Base-by-base conservation (phyloP, 2,888 invertebrate genomes). In the Baronia brevicornis region DNA sequence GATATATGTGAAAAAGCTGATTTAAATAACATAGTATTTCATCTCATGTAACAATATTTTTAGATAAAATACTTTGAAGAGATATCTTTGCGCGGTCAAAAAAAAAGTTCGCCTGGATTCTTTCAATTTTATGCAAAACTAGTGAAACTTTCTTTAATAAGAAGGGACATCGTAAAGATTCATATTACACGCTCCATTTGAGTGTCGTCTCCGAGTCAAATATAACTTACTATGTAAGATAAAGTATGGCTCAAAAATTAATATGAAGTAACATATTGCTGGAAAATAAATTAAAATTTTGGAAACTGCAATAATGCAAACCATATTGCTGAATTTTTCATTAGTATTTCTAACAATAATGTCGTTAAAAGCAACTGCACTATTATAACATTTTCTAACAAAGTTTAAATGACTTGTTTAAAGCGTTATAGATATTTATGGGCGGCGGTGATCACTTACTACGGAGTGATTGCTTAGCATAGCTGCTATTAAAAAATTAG, bases 101-200 rank as follows among this genome's bases (percentile, higher is more conserved):
- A 34, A 25, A 12, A 34, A 13, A 2, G 12, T 13, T 12, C 17
- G 10, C 14, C 15, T n/a, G 17, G 18, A 7, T 17, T 30, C 27
- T 24, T 13, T 20, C 13, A 18, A 29, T 7, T 34, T 29, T 30
- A 36, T 36, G 36, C 36, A 36, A 33, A 33, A 24, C 17, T 28
- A 23, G 18, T 32, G 13, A 23, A 36, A 39, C 33, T 42, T 36
- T 39, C 29, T 44, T 36, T 39, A 36, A 39, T 38, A 39, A 36
- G 36, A 37, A 38, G 23, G 36, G 30, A 38, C 41, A 37, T 43
- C 41, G 42, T 46, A 44, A 40, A 36, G 34, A 43, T 26, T 27
- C 35, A 17, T 38, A 38, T 32, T 35, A 34, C 37, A 39, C 38
- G 41, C 38, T 43, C 36, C 40, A 46, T 51, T 47, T 38, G 40